Conservation (phyloP, 2,797 vertebrate genomes). For the Parotocinclus haroldoi region DNA sequence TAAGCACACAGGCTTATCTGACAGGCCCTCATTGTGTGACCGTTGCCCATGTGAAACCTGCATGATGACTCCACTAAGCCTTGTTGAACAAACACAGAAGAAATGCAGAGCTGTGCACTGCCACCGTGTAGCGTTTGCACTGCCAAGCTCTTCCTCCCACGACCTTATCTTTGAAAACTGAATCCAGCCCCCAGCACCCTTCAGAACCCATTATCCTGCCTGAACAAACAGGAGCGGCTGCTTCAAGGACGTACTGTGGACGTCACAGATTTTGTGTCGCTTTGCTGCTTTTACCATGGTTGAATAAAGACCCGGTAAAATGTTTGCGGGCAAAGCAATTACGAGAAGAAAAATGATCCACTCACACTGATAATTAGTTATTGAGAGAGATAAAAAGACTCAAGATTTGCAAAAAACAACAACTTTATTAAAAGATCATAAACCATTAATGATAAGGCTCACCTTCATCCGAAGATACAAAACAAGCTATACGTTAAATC, state of each 20-base stretch:
- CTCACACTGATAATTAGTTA: no score
- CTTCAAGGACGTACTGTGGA: constrained; percentile 16
- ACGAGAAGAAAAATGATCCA: no score
- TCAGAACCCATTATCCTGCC: constrained; percentile 29
- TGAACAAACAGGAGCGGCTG: constrained; percentile 32
- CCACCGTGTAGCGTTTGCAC: constrained; percentile 51
- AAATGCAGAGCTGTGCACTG: constrained; percentile 55
- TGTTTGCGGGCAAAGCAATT: neutral
- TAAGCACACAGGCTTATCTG: constrained; percentile 48
- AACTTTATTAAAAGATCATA: no score
- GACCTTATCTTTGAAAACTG: constrained; percentile 59
- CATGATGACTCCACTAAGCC: constrained; percentile 53
- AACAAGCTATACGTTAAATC: no score
- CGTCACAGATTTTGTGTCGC: neutral
- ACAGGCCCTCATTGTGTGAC: constrained; percentile 55
- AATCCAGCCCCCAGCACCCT: constrained; percentile 40
- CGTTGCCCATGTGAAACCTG: constrained; percentile 40
- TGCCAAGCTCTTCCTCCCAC: constrained; percentile 56
- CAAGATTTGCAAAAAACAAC: no score
- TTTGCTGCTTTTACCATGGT: no score
- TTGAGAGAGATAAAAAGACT: no score
- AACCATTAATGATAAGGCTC: no score
- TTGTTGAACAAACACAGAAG: constrained; percentile 35
- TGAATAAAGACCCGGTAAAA: neutral
- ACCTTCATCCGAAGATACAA: no score